Evolutionary conservation across 2,797 vertebrate genomes (phyloP).

Genomic region (Lophura swinhoii): DNA sequence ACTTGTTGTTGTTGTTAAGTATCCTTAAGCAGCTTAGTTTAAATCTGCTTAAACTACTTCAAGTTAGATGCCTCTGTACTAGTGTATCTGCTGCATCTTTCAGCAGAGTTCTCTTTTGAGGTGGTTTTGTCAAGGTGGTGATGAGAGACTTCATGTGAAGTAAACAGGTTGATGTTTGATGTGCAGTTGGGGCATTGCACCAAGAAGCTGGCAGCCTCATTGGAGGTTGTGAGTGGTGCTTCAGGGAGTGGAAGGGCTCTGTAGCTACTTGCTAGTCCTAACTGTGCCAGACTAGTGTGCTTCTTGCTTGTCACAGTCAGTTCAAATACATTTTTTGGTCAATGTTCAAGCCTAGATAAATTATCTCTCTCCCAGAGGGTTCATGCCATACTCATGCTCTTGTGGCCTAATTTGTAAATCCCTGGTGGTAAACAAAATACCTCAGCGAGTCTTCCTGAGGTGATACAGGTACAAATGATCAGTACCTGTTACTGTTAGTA

Average conservation of each 20-base stretch:
- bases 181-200: accelerated
- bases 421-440: background rate
- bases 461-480: background rate
- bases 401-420: background rate
- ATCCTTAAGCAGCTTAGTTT: background rate
- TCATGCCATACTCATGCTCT: accelerated
- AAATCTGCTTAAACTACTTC: background rate
- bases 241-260: background rate
- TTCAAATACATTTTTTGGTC: background rate
- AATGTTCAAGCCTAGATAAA: background rate
- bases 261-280: background rate
- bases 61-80: background rate
- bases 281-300: background rate
- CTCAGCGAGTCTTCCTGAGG: background rate
- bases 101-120: background rate
- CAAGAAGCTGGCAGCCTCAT: background rate
- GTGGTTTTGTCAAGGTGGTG: background rate
- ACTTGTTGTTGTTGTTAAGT: conserved; percentile 8
- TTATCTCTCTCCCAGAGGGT: background rate
- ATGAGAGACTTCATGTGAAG: background rate
- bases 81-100: background rate
- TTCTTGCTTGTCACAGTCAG: background rate
- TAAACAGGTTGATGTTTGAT: accelerated
- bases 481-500: background rate
- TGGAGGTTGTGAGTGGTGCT: accelerated